Percentiles rank a stretch among this genome's conserved stretches.
Evolutionary conservation across 2,797 vertebrate species (phyloP).

Genomic region (Lagorchestes hirsutus): DNA sequence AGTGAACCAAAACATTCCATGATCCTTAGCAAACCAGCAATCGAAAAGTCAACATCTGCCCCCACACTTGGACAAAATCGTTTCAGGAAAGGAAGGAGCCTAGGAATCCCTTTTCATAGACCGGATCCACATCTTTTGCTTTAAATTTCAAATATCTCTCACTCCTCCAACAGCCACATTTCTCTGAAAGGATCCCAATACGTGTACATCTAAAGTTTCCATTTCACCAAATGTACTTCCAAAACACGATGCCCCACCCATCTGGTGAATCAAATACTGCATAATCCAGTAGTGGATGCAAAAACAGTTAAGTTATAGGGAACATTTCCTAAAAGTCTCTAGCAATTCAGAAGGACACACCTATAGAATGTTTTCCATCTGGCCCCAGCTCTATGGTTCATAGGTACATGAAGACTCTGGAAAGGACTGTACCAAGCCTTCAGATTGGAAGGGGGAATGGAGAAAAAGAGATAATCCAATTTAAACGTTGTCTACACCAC

Average conservation of each 20-base stretch:
- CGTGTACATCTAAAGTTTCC: slow-evolving; percentile 64
- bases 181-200: slow-evolving; percentile 48
- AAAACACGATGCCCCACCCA: slow-evolving; percentile 59
- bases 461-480: slow-evolving; percentile 60
- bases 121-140: slow-evolving; percentile 47
- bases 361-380: slow-evolving; percentile 76
- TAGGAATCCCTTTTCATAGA: slow-evolving; percentile 26
- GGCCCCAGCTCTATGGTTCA: slow-evolving; percentile 63
- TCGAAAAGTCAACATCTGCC: slow-evolving; percentile 72
- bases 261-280: slow-evolving; percentile 54
- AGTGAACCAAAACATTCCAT: slow-evolving; percentile 71
- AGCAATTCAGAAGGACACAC: slow-evolving; percentile 66
- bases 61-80: slow-evolving; percentile 41
- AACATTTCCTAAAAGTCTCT: slow-evolving; percentile 73
- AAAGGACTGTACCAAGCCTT: slow-evolving; percentile 70
- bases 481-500: slow-evolving; percentile 62
- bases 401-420: slow-evolving; percentile 29
- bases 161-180: slow-evolving; percentile 53
- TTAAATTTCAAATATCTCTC: slow-evolving; percentile 56
- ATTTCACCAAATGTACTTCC: slow-evolving; percentile 68
- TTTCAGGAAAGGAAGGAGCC: slow-evolving; percentile 53
- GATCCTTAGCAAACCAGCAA: slow-evolving; percentile 70
- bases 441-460: slow-evolving; percentile 66
- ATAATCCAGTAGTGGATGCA: slow-evolving; percentile 41
- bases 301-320: slow-evolving; percentile 52